Percentiles rank a stretch among this genome's conserved stretches.
Conservation (phyloP, 2,888 invertebrate species). For the Amblyteles armatorius region DNA sequence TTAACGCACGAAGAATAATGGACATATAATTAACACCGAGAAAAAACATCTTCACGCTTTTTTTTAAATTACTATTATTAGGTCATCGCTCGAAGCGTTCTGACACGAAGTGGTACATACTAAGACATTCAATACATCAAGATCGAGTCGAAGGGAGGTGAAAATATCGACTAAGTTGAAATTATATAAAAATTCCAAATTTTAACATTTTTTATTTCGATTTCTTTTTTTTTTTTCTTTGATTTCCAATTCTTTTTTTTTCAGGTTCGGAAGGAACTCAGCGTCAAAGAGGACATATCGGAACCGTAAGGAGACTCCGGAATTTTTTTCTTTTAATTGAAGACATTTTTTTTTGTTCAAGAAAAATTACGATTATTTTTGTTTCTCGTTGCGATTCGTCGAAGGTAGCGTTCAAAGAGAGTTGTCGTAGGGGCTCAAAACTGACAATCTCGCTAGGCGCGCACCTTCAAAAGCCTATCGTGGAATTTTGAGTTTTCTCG, state of each 20-base stretch:
- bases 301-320: not conserved
- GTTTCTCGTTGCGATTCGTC: slow-evolving; percentile 11
- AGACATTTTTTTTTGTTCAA: not conserved
- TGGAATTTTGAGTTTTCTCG: slow-evolving; percentile 11
- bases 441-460: slow-evolving; percentile 77
- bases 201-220: not conserved
- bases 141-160: slow-evolving; percentile 10
- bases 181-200: not conserved
- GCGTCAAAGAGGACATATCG: not conserved
- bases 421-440: slow-evolving; percentile 81
- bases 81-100: slow-evolving; percentile 9
- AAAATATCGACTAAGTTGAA: not conserved
- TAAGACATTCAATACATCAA: slow-evolving; percentile 14
- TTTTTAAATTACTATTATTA: not conserved
- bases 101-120: slow-evolving; percentile 35
- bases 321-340: not conserved
- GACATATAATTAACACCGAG: slow-evolving; percentile 42
- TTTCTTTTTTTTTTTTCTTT: not conserved
- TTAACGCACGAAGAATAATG: slow-evolving; percentile 35
- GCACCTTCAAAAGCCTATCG: slow-evolving; percentile 64
- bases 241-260: not conserved
- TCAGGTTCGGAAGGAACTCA: not conserved
- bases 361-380: not conserved
- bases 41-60: slow-evolving; percentile 30
- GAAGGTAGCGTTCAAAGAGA: slow-evolving; percentile 74